A percentile compares a stretch with the other conserved stretches of the same genome.
phyloP scores from a whole-genome alignment of 2,113 vertebrate species.

The Bambusicola thoracicus region DNA sequence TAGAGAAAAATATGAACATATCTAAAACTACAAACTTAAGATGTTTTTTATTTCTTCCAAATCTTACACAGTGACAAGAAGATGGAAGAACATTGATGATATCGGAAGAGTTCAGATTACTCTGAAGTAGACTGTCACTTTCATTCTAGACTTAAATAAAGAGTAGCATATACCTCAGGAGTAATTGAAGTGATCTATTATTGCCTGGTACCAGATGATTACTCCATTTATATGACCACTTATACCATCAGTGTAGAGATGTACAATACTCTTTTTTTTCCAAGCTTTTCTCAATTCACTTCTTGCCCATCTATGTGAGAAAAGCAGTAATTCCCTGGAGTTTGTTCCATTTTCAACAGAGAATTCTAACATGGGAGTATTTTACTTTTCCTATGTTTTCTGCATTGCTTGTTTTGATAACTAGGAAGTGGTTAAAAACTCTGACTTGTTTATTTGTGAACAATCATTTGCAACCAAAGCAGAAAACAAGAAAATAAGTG shows the following conservation, averaged over 20 bases:
- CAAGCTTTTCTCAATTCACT: background rate
- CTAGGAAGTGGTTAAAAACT: background rate
- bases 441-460: background rate
- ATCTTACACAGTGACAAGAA: background rate
- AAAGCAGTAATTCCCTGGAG: background rate
- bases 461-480: background rate
- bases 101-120: constrained; percentile 1
- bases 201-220: background rate
- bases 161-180: background rate
- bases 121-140: background rate
- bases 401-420: background rate
- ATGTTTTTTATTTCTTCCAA: background rate
- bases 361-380: background rate
- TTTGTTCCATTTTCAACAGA: background rate
- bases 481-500: background rate
- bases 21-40: background rate
- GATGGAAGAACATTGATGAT: background rate
- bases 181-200: background rate
- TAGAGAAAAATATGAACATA: background rate
- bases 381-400: background rate
- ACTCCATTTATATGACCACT: background rate
- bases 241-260: background rate
- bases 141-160: constrained; percentile 14
- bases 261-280: background rate
- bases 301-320: background rate